Base-by-base conservation (phyloP, 2,113 vertebrate genomes). In the Pedionomus torquatus region DNA sequence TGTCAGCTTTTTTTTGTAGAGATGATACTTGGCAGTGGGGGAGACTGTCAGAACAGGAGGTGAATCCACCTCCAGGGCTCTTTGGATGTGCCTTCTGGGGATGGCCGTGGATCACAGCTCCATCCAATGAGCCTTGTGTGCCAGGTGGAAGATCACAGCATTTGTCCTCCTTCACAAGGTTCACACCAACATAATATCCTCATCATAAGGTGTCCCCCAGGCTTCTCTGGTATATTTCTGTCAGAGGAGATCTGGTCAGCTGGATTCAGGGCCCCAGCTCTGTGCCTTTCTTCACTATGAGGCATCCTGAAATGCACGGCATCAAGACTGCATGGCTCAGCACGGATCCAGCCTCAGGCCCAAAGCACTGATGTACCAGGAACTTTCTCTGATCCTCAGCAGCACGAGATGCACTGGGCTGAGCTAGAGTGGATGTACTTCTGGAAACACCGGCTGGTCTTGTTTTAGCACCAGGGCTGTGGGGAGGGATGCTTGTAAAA, bases 381-480 rank as follows among this genome's bases (percentile, higher is more conserved):
- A 14, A 75, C 11, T 17, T 78, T 60, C 68, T 86, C 63, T 1
- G 0, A 6, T 17, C 26, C 41, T 19, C 43, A 2, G 0, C 20
- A 64, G 72, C 51, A 60, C 30, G 60, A 68, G 60, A 52, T 69
- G 48, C 48, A 66, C 17, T 17, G 30, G 33, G 33, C 43, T 75
- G 43, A 87, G 75, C 46, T 23, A 49, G 63, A 37, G 48, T 43
- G 60, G 46, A 78, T 66, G 23, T 77, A 37, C 76, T 80, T 93
- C 81, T 81, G 77, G 80, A 95, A 95, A 94, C 77, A 74, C 81
- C 78, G 86, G 44, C 95, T 92, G 55, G 44, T 90, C 86, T 94
- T 92, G 75, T 83, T 94, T 95, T 60, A 89, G 52, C 30, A 58
- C 23, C 65, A 87, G 55, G 55, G 83, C 46, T 75, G 43, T 52